Evolutionary conservation across 64 coral and sea anemone species (phyloP), one percentile per base, ranked within the genome.

Genomic region (Trachythela sp.): DNA sequence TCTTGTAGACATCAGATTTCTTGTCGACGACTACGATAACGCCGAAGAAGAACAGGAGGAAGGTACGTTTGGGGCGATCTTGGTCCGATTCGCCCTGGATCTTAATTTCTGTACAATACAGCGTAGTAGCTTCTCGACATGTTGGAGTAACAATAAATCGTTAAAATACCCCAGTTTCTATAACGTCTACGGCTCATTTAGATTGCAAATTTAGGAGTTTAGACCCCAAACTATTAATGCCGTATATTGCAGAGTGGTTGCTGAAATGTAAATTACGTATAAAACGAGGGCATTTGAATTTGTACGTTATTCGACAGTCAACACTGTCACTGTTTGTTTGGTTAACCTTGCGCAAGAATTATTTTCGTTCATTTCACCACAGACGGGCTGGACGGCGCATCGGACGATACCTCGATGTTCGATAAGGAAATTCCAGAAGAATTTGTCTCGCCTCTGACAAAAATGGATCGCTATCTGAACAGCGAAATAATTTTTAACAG

Each of bases 401-500:
- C 94, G 68, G 92, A 94, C 31, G 95, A 94, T 48, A 50, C 90
- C 40, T 95, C 95, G 29, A 70, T 97, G 83, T 86, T 95, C 24
- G 87, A 94, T 83, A 89, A 99, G 88, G 90, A 88, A 40, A 90
- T 86, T 30, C 83, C 93, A 76, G 96, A 99, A 87, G 96, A 99
- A 85, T 70, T 92, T 33, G 85, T 99, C 3, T 93, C 91, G 71
- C 93, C 96, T 18, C 90, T 92, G 37, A 89, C 92, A 7, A 93
- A 93, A 86, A 99, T 99, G 96, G 96, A 99, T 36, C 89, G 93
- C 29, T 99, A 93, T 85, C 93, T 99, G 93, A 86, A 93, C 36
- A 99, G 96, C 70, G 96, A 99, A 86, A 94, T 95, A 6, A 94
- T 99, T 32, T 94, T 95, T 64, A 99, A 99, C 77, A 90, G 96